Conservation (phyloP, 2,888 invertebrate species). For the Stenchaetothrips biformis region DNA sequence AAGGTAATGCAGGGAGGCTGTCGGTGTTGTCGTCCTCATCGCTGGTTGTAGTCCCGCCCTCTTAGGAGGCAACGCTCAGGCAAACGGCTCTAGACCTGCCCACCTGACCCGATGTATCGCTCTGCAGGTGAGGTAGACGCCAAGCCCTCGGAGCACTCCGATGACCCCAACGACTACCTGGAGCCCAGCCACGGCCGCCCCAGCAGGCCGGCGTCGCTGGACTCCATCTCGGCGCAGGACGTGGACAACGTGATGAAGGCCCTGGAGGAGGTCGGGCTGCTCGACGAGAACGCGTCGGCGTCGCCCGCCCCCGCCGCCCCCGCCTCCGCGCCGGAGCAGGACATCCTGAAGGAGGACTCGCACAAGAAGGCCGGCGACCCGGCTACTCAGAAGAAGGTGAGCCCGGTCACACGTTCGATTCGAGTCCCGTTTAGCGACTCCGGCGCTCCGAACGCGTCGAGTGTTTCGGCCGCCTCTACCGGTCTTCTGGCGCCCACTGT, state of each 20-base stretch:
- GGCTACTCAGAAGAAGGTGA: constrained; percentile 1
- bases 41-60: no score
- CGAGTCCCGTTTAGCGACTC: no score
- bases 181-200: not conserved
- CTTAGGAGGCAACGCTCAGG: not conserved
- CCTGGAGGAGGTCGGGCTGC: constrained; percentile 5
- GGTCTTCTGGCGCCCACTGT: no score
- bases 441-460: no score
- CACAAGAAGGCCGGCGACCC: constrained; percentile 16
- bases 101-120: no score
- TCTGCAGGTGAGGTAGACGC: not conserved
- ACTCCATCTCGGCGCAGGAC: constrained; percentile 27
- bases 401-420: no score
- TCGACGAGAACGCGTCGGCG: not conserved
- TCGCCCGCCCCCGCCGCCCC: not conserved
- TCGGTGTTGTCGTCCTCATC: no score
- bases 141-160: constrained; percentile 2
- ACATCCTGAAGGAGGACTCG: constrained; percentile 12
- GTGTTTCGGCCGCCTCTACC: no score
- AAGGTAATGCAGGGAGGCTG: not conserved
- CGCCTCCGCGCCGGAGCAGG: not conserved
- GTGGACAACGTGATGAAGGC: constrained; percentile 20
- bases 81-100: not conserved
- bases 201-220: constrained; percentile 24
- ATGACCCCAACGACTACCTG: constrained; percentile 11